Percentiles rank a stretch among this genome's conserved stretches.
These are phyloP conservation scores for Acleris literana DNA, from an alignment of 2,888 invertebrate genomes.

Conservation along the genomic window DNA sequence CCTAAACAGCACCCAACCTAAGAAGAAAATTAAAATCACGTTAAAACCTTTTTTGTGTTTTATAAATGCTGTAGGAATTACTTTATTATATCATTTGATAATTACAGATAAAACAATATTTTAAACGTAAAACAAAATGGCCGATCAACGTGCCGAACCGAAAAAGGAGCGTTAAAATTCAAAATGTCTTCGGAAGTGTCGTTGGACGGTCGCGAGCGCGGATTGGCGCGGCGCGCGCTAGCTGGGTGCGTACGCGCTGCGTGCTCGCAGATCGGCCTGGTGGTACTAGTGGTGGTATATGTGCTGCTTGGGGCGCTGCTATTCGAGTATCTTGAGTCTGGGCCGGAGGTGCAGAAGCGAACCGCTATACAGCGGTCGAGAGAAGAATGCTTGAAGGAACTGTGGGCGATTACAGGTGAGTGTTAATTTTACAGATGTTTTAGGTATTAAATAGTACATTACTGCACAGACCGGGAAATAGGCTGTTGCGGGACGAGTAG, in stretches of 20 bases:
- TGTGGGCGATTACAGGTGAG: constrained; percentile 92
- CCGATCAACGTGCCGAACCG: not conserved
- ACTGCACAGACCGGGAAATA: no score
- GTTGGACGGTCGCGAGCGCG: constrained; percentile 71
- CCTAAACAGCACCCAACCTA: no score
- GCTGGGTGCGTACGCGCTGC: constrained; percentile 81
- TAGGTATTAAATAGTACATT: not conserved
- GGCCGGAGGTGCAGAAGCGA: constrained; percentile 86
- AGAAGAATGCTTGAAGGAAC: constrained; percentile 87
- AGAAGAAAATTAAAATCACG: no score
- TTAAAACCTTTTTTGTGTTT: no score
- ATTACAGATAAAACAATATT: not conserved
- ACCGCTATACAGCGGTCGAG: constrained; percentile 85
- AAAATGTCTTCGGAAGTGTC: constrained; percentile 77
- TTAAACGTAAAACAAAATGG: constrained; percentile 6
- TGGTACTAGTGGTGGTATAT: constrained; percentile 88
- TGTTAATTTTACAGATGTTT: constrained; percentile 2
- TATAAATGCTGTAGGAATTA: no score
- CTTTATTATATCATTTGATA: no score
- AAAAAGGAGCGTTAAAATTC: constrained; percentile 14
- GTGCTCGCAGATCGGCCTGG: constrained; percentile 88
- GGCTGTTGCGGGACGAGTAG: no score
- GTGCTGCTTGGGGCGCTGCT: constrained; percentile 89
- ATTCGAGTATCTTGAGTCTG: constrained; percentile 89
- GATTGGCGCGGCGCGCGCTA: constrained; percentile 59